Evolutionary conservation across 1,140 invertebrate genomes (phyloP), one percentile per base, ranked within the genome.

Genomic region (Drosophila saltans): DNA sequence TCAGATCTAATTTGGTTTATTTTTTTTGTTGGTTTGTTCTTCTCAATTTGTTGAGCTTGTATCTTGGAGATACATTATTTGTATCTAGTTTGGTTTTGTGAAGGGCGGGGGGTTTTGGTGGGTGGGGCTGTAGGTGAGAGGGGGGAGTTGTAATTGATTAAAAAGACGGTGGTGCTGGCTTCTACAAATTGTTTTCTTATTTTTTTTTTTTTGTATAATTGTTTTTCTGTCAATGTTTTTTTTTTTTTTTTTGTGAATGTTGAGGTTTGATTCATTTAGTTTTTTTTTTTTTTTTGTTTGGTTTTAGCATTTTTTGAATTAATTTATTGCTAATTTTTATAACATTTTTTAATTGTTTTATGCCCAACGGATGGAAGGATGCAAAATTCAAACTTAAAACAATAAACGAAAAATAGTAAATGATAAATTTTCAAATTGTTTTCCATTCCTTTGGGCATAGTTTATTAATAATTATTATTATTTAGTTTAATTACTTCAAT

Each of bases 1-100:
- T 91, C 75, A 80, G 79, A 84, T 89, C 81, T 79, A 69, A 66
- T 67, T 26, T 69, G 16, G 9, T 58, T 69, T 69, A 39, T 56
- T 48, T 28, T 59, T 59, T 6, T 57, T 59, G 21, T 52, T 66
- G 41, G 60, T 43, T 75, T 84, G 66, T 61, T 75, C 61, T 58
- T 88, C 80, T 77, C 61, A 77, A 71, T 69, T 84, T 68, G 66
- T 67, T 60, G 65, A 68, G 39, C 39, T 66, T 66, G 61, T 41
- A 41, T 48, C 10, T 43, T 21, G 33, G 11, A 39, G 41, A 52
- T 10, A 52, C 45, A 52, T 48, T 16, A 52, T 52, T 36, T 52
- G 45, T 52, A 52, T 26, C 45, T 52, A 52, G 45, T 52, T 52
- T 4, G 24, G 55, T 58, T 36, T 56, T 41, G 45, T 52, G 45